phyloP scores from a whole-genome alignment of 2,888 invertebrate genomes.

The Tiphia femorata region DNA sequence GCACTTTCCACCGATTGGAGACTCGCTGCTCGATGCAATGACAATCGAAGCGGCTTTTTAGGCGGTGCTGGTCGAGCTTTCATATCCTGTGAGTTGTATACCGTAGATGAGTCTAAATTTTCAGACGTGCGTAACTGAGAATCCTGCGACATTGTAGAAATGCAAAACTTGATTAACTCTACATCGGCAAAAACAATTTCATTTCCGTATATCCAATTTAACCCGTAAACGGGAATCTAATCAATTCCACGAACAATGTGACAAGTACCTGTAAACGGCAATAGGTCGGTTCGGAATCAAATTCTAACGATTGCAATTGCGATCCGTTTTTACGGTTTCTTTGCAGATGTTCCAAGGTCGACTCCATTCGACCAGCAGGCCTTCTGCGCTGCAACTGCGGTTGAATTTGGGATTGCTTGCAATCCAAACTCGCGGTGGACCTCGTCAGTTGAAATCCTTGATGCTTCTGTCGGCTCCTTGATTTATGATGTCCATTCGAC shows the following conservation, averaged over 20 bases:
- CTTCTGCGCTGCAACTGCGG: constrained; percentile 50
- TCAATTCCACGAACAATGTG: no score
- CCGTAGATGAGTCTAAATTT: constrained; percentile 47
- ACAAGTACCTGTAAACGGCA: constrained; percentile 69
- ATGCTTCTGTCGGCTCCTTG: constrained; percentile 64
- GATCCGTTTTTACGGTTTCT: constrained; percentile 52
- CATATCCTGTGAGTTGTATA: constrained; percentile 62
- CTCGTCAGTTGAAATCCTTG: constrained; percentile 54
- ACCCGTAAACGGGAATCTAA: not conserved
- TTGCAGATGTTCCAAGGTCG: constrained; percentile 55
- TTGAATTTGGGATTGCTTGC: constrained; percentile 47
- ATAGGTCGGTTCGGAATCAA: constrained; percentile 81
- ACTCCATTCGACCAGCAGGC: constrained; percentile 51
- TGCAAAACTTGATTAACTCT: not conserved
- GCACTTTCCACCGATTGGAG: constrained; percentile 78
- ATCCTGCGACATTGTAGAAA: constrained; percentile 50
- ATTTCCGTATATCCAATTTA: not conserved
- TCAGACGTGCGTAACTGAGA: constrained; percentile 56
- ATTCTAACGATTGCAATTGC: constrained; percentile 76
- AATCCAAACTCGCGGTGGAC: constrained; percentile 62
- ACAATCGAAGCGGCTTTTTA: constrained; percentile 85
- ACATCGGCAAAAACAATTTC: not conserved
- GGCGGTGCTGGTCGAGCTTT: constrained; percentile 83
- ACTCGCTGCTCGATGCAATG: constrained; percentile 86
- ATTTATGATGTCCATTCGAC: constrained; percentile 72